Percentiles rank a stretch among this genome's conserved stretches.
Conservation (phyloP, 2,888 invertebrate genomes). For the Hypena proboscidalis region DNA sequence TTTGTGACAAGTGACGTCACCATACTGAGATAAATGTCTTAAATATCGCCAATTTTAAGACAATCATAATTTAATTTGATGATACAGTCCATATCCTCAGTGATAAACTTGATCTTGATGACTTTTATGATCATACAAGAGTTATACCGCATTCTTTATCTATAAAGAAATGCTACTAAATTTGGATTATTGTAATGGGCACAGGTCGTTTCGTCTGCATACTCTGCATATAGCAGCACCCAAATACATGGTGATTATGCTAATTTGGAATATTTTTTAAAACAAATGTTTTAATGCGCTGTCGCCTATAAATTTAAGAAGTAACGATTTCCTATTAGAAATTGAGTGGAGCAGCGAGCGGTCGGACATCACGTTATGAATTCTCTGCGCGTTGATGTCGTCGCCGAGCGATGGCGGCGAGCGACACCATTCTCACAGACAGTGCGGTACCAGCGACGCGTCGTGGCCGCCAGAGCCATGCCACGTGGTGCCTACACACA, state of each 20-base stretch:
- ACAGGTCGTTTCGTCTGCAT: slow-evolving; percentile 1
- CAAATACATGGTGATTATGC: slow-evolving; percentile 14
- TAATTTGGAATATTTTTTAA: slow-evolving; percentile 10
- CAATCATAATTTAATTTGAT: too few species aligned
- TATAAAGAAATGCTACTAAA: slow-evolving; percentile 6
- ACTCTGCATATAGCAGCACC: slow-evolving; percentile 3
- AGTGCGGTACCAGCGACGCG: slow-evolving; percentile 19
- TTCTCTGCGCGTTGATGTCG: slow-evolving; percentile 15
- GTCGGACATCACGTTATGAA: slow-evolving; percentile 14
- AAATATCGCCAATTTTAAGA: too few species aligned
- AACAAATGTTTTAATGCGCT: slow-evolving; percentile 6
- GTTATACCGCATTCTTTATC: not conserved
- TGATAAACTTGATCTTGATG: too few species aligned
- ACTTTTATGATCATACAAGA: too few species aligned
- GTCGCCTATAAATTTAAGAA: slow-evolving; percentile 15
- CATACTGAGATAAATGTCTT: too few species aligned
- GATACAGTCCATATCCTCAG: too few species aligned
- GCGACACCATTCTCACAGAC: slow-evolving; percentile 33
- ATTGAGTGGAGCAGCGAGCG: too few species aligned
- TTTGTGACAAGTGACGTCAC: too few species aligned
- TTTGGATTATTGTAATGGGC: slow-evolving; percentile 1
- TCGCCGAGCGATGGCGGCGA: too few species aligned
- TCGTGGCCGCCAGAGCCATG: not conserved
- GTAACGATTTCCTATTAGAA: slow-evolving; percentile 18
- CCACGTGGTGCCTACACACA: slow-evolving; percentile 7